phyloP scores from a whole-genome alignment of 2,797 vertebrate genomes.

The Gymnopithys bicolor region DNA sequence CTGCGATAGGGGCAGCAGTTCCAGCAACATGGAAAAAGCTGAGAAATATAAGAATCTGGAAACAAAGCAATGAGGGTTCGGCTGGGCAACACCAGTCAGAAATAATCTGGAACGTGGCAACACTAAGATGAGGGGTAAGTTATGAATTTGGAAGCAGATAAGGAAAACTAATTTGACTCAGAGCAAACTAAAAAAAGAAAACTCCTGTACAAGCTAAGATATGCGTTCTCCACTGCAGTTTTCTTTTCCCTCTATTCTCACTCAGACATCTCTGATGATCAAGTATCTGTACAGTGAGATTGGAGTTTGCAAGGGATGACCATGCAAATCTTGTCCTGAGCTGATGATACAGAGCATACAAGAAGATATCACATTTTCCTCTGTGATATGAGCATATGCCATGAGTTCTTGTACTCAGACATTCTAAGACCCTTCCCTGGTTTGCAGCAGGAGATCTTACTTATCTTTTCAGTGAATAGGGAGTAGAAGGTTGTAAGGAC shows the following conservation, averaged over 20 bases:
- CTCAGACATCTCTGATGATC: neutral
- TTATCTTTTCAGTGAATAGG: neutral
- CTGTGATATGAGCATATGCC: neutral
- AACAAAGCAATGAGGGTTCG: constrained; percentile 28
- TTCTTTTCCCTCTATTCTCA: neutral
- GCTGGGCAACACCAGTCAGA: neutral
- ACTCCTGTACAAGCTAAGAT: neutral
- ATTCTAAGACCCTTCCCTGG: neutral
- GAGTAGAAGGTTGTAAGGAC: neutral
- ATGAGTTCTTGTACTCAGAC: neutral
- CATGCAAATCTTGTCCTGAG: neutral
- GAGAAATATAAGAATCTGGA: constrained; percentile 45
- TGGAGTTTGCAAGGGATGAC: neutral
- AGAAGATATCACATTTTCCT: neutral
- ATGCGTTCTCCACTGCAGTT: neutral
- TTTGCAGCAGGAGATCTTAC: neutral
- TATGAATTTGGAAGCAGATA: constrained; percentile 27
- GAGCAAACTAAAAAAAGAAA: neutral
- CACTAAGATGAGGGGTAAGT: neutral
- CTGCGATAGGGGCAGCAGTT: neutral
- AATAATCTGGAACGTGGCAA: constrained; percentile 41
- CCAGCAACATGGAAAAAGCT: neutral
- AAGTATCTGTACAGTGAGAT: neutral
- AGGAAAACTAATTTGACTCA: constrained; percentile 25
- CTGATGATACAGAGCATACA: neutral